Evolutionary conservation across 2,113 vertebrate genomes (phyloP), one percentile per base, ranked within the genome.

Genomic region (Ptyas mucosa): DNA sequence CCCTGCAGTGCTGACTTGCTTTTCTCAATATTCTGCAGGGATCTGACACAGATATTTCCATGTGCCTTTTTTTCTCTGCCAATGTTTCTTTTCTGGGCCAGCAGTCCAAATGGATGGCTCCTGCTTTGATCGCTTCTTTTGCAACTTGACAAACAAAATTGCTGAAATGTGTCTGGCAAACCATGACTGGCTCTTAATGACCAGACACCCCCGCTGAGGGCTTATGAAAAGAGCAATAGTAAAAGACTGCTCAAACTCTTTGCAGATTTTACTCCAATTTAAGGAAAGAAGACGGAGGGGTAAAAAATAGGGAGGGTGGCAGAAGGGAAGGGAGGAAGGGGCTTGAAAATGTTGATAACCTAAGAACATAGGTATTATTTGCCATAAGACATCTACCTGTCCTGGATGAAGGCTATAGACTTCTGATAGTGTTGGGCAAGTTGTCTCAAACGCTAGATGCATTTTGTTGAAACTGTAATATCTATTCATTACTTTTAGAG

Each of bases 231-330:
- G 61, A 94, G 87, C 90, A 49, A 89, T 53, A 34, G n/a, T 75
- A 29, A 88, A 95, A 92, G 92, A 90, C 92, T 94, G 52, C 53
- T 87, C 34, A 52, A 88, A 5, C 21, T 93, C 92, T 94, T 87
- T 96, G 93, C 64, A 96, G 95, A 95, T 81, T 87, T 52, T 46
- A 87, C 9, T 51, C 46, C 85, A 43, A 93, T 92, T 89, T 58
- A 24, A 75, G 26, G 23, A 89, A 61, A 46, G 34, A 54, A 89
- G 53, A 39, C 12, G 54, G 18, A 89, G 6, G n/a, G 3, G 4
- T 20, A 43, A 2, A 55, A 12, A 10, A 9, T 0, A 4, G 43
- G 24, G 39, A 23, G 20, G 23, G n/a, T 3, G 15, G 6, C 14
- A 34, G 53, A 89, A 58, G 11, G 34, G 53, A 57, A 20, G 39